Base-by-base conservation (phyloP, 2,797 vertebrate species). In the Megaceryle alcyon region DNA sequence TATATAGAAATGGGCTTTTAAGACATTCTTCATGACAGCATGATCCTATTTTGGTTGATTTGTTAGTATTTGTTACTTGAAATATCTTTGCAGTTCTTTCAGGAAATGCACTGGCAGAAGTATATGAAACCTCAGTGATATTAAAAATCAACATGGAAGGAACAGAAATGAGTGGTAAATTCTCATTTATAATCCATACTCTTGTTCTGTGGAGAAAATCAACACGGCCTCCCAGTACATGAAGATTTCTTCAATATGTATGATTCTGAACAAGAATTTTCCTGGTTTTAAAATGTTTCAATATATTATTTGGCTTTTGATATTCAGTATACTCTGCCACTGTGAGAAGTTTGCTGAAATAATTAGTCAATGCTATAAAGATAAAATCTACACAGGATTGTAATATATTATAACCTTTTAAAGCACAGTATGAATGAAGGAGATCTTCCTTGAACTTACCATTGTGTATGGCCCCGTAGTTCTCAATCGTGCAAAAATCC, bases 51-150 rank as follows among this genome's bases (percentile, higher is more conserved):
- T 48, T 48, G 21, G 46, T 23, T 23, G 46, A 48, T 23, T 23
- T 48, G 11, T 48, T 48, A 48, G 46, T 48, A 48, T 48, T 48
- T 48, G 46, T 22, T 48, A 48, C 46, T 48, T 48, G 46, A 48
- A 23, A 48, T 21, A 48, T 48, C 46, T 48, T 23, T 48, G 46
- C 46, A 48, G 46, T 48, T 48, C 11, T 48, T 23, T 48, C 46
- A 48, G 23, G 46, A 48, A 48, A 48, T 48, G 46, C 46, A 48
- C 46, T 82, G 43, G 28, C 37, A 93, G 39, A 88, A 92, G 12
- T 61, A 71, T 72, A 26, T 28, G 85, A 96, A 96, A 73, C 21
- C 51, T 93, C 86, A 85, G 37, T 78, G 15, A 68, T 59, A 94
- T 84, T 84, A 66, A 96, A 94, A 93, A 61, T 94, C 77, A 84